Base-by-base conservation (phyloP, 2,113 vertebrate species). In the Lamprotornis superbus region DNA sequence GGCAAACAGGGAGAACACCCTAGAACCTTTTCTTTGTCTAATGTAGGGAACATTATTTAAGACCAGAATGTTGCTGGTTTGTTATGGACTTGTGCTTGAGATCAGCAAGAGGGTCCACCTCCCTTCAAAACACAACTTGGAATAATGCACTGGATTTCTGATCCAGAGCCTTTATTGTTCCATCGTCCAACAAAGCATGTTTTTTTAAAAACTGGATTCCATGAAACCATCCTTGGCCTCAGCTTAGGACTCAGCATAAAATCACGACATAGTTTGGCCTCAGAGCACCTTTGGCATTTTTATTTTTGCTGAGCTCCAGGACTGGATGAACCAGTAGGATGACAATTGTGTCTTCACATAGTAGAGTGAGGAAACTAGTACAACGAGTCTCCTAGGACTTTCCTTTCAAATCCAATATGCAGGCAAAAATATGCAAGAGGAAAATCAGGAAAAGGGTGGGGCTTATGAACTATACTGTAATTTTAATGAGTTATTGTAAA, bases 401-500 rank as follows among this genome's bases (percentile, higher is more conserved):
- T 87, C 86, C 44, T 81, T 92, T 90, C 37, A 79, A 76, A 90
- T 71, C 68, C 61, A 95, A 25, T 23, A 39, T 3, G 4, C 18
- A 78, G 25, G 37, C 82, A 70, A 93, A 90, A 86, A 90, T 93
- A 78, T 57, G 56, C 31, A 75, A 67, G 74, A 68, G 18, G 68
- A 81, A 89, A 86, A 87, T 55, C 33, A 64, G 56, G 49, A 89
- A 86, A 75, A 84, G 71, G 78, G 75, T 49, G 59, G 86, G 49
- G 21, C n/a, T 93, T 23, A 49, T 60, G 28, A 73, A 68, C 69
- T 53, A 73, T 15, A 31, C 77, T 50, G 12, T 80, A 91, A 86
- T 95, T 93, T 86, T 19, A 69, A 22, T 64, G 46, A 42, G 55
- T 93, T 79, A 61, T 80, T 95, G 56, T 93, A 94, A 90, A 90